A percentile compares a stretch with the other conserved stretches of the same genome.
phyloP scores from a whole-genome alignment of 23 tunicate species.

The Ciona savignyi region DNA sequence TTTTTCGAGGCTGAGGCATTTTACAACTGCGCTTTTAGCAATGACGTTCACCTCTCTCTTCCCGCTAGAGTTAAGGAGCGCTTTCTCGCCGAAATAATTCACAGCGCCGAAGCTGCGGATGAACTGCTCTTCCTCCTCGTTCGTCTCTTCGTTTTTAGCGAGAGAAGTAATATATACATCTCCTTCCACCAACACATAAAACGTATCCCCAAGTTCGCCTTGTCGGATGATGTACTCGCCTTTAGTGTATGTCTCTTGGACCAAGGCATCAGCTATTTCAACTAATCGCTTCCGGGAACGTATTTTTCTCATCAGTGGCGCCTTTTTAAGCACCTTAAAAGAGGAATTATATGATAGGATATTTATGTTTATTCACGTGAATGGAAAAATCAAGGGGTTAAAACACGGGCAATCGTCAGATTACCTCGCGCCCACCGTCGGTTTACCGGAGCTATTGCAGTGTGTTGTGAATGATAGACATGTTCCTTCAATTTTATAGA shows the following conservation, averaged over 20 bases:
- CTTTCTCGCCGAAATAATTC: slow-evolving; percentile 51
- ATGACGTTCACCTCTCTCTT: slow-evolving; percentile 8
- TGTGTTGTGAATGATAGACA: no score
- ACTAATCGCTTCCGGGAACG: slow-evolving; percentile 12
- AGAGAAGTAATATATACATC: not conserved
- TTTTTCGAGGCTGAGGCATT: slow-evolving; percentile 40
- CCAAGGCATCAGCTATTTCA: slow-evolving; percentile 54
- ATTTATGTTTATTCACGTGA: no score
- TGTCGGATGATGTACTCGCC: slow-evolving; percentile 33
- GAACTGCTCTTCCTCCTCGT: not conserved
- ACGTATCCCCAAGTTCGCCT: not conserved
- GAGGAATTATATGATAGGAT: not conserved
- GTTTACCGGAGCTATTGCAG: no score
- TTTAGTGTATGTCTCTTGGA: slow-evolving; percentile 27
- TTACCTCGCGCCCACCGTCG: no score
- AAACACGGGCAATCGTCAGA: no score
- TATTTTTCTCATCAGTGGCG: slow-evolving; percentile 8
- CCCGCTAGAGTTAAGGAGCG: slow-evolving; percentile 20
- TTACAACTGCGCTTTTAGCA: slow-evolving; percentile 15
- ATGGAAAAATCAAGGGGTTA: no score
- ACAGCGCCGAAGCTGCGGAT: slow-evolving; percentile 27
- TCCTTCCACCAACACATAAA: not conserved
- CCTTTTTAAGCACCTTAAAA: slow-evolving; percentile 5
- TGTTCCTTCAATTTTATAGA: no score
- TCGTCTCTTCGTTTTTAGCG: slow-evolving; percentile 11